Conservation (phyloP, 1,140 invertebrate species). For the Trachymyrmex septentrionalis region DNA sequence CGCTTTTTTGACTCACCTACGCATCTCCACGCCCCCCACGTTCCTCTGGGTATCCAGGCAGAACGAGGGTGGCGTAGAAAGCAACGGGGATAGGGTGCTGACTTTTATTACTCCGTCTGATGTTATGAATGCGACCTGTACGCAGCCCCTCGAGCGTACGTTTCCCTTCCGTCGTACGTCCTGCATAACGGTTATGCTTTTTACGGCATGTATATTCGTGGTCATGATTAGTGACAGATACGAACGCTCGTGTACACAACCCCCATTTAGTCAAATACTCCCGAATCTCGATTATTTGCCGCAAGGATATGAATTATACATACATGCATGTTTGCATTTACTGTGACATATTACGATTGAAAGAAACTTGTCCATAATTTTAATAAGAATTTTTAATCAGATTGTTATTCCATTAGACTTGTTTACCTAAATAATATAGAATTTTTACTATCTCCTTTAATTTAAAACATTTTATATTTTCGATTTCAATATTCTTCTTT, state of each 20-base stretch:
- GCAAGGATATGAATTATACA: background rate
- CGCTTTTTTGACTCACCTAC: conserved; percentile 75
- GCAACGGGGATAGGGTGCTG: conserved; percentile 67
- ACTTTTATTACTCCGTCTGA: conserved; percentile 79
- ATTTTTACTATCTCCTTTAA: background rate
- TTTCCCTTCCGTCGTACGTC: conserved; percentile 47
- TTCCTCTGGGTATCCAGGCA: conserved; percentile 63
- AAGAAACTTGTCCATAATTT: background rate
- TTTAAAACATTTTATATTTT: background rate
- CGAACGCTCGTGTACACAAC: conserved; percentile 21
- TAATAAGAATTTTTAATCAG: background rate
- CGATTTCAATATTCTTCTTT: background rate
- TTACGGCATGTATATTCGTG: conserved; percentile 76
- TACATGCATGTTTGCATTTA: background rate
- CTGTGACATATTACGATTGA: too few species aligned
- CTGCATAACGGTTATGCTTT: conserved; percentile 73
- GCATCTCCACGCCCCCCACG: conserved; percentile 55
- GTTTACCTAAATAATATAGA: background rate
- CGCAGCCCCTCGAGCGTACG: conserved; percentile 69
- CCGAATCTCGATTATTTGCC: conserved; percentile 41
- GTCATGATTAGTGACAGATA: conserved; percentile 72
- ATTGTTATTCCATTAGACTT: background rate
- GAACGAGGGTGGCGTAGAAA: conserved; percentile 61
- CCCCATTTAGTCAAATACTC: conserved; percentile 48
- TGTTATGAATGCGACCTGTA: conserved; percentile 78